Conservation (phyloP, 1,140 invertebrate genomes). For the Heliconius hewitsoni region DNA sequence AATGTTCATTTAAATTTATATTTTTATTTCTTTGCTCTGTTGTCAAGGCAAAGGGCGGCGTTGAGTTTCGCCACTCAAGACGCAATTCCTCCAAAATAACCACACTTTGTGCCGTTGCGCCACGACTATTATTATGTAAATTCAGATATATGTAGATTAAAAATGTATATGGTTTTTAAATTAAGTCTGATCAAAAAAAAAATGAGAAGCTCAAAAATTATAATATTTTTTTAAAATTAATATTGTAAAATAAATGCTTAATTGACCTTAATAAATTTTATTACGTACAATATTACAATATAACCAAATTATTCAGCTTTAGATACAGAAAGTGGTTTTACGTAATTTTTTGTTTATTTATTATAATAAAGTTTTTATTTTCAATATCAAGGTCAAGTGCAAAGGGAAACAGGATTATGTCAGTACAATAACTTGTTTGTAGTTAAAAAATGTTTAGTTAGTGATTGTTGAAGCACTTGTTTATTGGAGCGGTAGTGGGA, state of each 20-base stretch:
- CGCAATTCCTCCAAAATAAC: too few species aligned
- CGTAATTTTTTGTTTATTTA: constrained; percentile 23
- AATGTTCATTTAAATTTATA: too few species aligned
- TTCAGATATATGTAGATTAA: background rate
- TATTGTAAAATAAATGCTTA: background rate
- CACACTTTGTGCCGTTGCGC: too few species aligned
- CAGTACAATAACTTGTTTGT: background rate
- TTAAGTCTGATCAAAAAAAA: background rate
- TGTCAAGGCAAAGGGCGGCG: too few species aligned
- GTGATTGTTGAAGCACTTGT: background rate
- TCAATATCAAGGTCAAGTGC: constrained; percentile 27
- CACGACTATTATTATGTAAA: background rate
- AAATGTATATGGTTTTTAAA: background rate
- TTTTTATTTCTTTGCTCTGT: too few species aligned
- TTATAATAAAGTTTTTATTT: constrained; percentile 28
- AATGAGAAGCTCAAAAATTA: background rate
- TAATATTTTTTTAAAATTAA: background rate
- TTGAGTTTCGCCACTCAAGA: too few species aligned
- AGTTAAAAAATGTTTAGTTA: background rate
- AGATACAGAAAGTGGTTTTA: constrained; percentile 23
- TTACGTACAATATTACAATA: constrained; percentile 12
- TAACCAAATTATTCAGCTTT: constrained; percentile 19
- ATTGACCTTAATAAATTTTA: constrained; percentile 16
- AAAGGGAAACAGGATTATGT: background rate
- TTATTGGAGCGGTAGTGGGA: too few species aligned